Evolutionary conservation across 2,113 vertebrate genomes (phyloP), one percentile per base, ranked within the genome.

Genomic region (Nansenia antarctica): DNA sequence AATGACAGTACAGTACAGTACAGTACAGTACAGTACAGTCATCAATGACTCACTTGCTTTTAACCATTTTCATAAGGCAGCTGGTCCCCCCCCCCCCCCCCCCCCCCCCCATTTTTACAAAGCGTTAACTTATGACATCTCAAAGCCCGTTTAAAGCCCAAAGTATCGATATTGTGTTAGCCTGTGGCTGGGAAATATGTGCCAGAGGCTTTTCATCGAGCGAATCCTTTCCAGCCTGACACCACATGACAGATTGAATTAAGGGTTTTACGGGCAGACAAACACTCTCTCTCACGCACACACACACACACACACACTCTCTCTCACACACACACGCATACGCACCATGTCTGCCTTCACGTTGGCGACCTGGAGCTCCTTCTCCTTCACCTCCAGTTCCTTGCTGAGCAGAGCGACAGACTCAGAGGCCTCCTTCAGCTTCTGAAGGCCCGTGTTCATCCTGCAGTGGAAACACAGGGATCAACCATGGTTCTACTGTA

Each of bases 371-470:
- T 95, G 91, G 1, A 99, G 92, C 42, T 97, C 98, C 74, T 95
- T 95, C 72, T 99, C 98, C 79, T 99, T 99, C 58, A 91, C 81
- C 83, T 95, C 96, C 73, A 99, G 80, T 77, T 98, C 96, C 82
- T 89, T 95, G 83, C 94, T 99, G 57, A 99, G 87, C 30, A 88
- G 92, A 72, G 94, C 93, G 1, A 99, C 94, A 0, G 96, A 98
- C 62, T 96, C 93, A 0, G 96, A 97, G 3, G 98, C 98, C 85
- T 99, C 98, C 85, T 94, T 97, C 20, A 99, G 78, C 68, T 99
- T 99, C 87, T 97, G 80, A 49, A 99, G 89, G 54, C 97, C 97
- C 39, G 92, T 98, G 75, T 98, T 98, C 93, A 99, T 94, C 84
- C 97, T 98, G 65, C 42, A 62, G 49, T 60, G 20, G 20, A 70